Base-by-base conservation (phyloP, 2,113 vertebrate species). In the Hemiscyllium ocellatum region DNA sequence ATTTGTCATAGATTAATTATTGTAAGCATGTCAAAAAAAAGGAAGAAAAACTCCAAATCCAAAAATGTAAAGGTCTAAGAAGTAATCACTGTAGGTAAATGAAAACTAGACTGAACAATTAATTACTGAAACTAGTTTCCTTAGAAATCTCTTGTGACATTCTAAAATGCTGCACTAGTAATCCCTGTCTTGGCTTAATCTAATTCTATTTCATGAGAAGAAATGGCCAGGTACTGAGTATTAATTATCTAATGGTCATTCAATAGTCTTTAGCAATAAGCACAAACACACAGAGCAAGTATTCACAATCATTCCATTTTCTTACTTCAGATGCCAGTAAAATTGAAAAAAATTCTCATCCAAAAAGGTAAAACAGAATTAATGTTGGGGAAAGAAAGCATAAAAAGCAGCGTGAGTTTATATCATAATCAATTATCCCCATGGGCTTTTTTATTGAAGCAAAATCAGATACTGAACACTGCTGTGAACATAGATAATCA, bases 61-160 rank as follows among this genome's bases (percentile, higher is more conserved):
- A 95, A 95, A 72, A 50, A 47, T 72, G 42, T 50, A 76, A 95
- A 52, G 52, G 13, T 50, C 69, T 72, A 37, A 42, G 10, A 94
- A 8, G 20, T 52, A 95, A 95, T 95, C 94, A 76, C 22, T 29
- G 47, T 24, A 70, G 19, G 47, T n/a, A 95, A 95, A 52, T 95
- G 94, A 95, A 95, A 95, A 52, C 47, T 68, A 76, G 94, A 95
- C 37, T 72, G 52, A 95, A 76, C 47, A 95, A 47, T 10, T 72
- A 70, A 95, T 95, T 50, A 68, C 65, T 94, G 47, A 50, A 95
- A 72, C 68, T 26, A 13, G 22, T 66, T 70, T 70, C 22, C 91
- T 94, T 69, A 42, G 3, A 70, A 94, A 50, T 70, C 65, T 69
- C 66, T 94, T 66, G 65, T 66, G 65, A 69, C n/a, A 42, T 66